A percentile compares a stretch with the other conserved stretches of the same genome.
Conservation (phyloP, 92 coral and sea anemone genomes). For the Virgularia gustaviana region DNA sequence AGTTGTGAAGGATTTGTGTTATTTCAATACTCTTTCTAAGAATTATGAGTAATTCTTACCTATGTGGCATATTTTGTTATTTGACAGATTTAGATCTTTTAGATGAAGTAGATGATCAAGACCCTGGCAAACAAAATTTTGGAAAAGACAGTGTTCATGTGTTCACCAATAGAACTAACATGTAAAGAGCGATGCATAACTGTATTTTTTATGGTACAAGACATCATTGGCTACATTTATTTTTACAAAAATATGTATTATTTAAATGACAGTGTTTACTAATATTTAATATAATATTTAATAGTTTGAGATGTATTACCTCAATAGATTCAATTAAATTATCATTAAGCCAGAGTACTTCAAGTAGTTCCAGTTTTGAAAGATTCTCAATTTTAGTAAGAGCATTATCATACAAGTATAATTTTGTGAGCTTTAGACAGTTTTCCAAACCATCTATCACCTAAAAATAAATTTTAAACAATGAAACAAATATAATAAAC, state of each 20-base stretch:
- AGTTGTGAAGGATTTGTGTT: no score
- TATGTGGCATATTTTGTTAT: conserved; percentile 66
- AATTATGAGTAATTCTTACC: conserved; percentile 53
- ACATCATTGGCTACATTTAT: no score
- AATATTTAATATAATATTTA: no score
- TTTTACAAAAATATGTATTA: no score
- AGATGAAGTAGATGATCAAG: conserved; percentile 57
- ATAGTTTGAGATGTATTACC: conserved; percentile 49
- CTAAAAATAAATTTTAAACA: conserved; percentile 33
- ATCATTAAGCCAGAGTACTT: conserved; percentile 75
- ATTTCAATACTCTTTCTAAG: background rate
- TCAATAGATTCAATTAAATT: conserved; percentile 62
- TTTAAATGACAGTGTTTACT: no score
- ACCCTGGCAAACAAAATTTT: no score
- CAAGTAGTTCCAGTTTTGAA: conserved; percentile 62
- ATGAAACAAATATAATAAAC: no score
- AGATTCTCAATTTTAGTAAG: conserved; percentile 76
- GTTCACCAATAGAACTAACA: no score
- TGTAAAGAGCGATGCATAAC: no score
- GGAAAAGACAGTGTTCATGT: no score
- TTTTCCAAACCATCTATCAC: conserved; percentile 66
- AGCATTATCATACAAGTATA: conserved; percentile 77
- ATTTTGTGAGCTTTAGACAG: conserved; percentile 63
- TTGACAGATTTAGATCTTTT: conserved; percentile 70
- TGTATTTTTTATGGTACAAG: no score